phyloP scores from a whole-genome alignment of 2,797 vertebrate species.

The Pantherophis alleghaniensis region DNA sequence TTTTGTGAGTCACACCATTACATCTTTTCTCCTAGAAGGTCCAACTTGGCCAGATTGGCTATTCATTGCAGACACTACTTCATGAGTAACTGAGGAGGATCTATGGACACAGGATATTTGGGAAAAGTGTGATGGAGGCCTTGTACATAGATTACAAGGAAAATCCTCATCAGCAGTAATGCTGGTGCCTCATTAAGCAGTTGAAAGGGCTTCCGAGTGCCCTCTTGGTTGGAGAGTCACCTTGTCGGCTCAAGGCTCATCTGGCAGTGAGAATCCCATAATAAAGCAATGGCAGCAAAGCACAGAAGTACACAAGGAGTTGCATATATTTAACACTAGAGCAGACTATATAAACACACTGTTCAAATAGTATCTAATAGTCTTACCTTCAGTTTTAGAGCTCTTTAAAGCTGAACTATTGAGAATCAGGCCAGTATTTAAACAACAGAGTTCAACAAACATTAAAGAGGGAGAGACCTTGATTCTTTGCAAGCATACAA shows the following conservation, averaged over 20 bases:
- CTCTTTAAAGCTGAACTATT: neutral
- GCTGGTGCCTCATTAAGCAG: neutral
- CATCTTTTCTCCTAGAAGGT: neutral
- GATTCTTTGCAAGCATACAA: neutral
- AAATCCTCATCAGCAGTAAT: neutral
- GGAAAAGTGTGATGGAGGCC: neutral
- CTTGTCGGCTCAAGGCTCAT: neutral
- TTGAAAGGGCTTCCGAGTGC: neutral
- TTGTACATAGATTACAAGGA: neutral
- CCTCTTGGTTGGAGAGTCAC: neutral
- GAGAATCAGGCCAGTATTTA: neutral
- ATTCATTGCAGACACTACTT: slow-evolving; percentile 2
- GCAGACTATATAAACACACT: neutral
- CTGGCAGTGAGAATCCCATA: neutral
- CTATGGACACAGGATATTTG: neutral
- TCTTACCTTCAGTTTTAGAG: neutral
- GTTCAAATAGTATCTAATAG: neutral
- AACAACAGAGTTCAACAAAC: neutral
- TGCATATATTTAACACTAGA: neutral
- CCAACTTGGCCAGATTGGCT: neutral
- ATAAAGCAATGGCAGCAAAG: neutral
- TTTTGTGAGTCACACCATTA: neutral
- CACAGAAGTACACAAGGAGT: neutral
- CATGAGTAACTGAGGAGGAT: slow-evolving; percentile 12
- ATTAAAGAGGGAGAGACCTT: neutral